These are phyloP conservation scores for Hypercompe scribonia DNA, from an alignment of 2,888 invertebrate species.

Conservation along the genomic window DNA sequence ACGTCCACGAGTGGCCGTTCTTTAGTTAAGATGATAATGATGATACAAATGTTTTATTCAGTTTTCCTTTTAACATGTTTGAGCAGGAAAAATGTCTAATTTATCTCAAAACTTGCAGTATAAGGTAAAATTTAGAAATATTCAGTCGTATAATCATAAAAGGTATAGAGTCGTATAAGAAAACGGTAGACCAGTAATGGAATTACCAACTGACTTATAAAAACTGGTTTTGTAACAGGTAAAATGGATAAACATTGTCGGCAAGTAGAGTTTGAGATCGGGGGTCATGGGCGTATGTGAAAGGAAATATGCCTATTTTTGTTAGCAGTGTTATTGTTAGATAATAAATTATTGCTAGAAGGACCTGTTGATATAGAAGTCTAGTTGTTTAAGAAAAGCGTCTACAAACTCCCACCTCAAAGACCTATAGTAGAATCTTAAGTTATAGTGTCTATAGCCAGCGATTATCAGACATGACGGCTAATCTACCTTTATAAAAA, in stretches of 20 bases:
- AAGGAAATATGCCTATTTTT: neutral
- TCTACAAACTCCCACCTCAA: too few relatives aligned
- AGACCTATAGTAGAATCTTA: too few relatives aligned
- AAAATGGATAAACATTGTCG: neutral
- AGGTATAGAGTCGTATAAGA: neutral
- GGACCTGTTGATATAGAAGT: too few relatives aligned
- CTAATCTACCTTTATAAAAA: too few relatives aligned
- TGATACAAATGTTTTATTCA: neutral
- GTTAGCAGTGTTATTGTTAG: too few relatives aligned
- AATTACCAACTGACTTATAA: neutral
- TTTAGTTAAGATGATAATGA: too few relatives aligned
- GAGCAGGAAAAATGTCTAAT: neutral
- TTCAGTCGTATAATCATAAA: neutral
- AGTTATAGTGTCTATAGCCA: too few relatives aligned
- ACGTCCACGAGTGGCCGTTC: too few relatives aligned
- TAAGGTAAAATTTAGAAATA: neutral
- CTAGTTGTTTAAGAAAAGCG: too few relatives aligned
- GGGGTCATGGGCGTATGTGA: neutral
- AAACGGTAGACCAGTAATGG: neutral
- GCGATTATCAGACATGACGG: too few relatives aligned
- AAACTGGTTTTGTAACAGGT: neutral
- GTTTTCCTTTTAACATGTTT: neutral
- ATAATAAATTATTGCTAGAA: too few relatives aligned
- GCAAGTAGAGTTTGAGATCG: neutral
- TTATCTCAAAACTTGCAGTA: neutral